A percentile compares a stretch with the other conserved stretches of the same genome.
These are phyloP conservation scores for Euleptes europaea DNA, from an alignment of 2,113 vertebrate genomes.

Conservation along the genomic window DNA sequence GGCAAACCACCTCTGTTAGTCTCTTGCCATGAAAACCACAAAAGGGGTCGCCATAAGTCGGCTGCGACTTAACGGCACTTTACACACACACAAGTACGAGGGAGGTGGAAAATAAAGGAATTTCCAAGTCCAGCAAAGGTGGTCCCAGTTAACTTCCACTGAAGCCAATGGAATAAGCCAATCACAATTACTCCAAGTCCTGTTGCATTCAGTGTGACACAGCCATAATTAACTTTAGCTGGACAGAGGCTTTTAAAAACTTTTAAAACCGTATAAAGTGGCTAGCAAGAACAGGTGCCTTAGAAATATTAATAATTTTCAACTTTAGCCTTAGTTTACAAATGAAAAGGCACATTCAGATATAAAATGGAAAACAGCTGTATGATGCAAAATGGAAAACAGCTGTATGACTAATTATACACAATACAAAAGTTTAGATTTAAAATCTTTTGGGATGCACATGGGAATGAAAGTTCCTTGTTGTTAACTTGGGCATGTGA, in stretches of 20 bases:
- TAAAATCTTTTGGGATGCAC: not conserved
- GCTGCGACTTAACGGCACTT: too few species aligned
- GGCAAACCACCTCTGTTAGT: too few species aligned
- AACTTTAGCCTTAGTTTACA: not conserved
- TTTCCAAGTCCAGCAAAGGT: not conserved
- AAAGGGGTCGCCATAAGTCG: too few species aligned
- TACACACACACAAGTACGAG: too few species aligned
- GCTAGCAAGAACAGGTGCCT: not conserved
- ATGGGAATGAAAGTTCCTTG: too few species aligned
- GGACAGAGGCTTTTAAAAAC: not conserved
- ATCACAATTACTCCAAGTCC: not conserved
- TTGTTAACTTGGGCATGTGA: too few species aligned
- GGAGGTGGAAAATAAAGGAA: slow-evolving; percentile 14
- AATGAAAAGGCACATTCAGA: not conserved
- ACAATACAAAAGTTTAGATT: not conserved
- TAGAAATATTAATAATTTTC: not conserved
- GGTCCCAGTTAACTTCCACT: not conserved
- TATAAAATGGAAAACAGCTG: not conserved
- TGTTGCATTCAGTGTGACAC: not conserved
- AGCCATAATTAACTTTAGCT: not conserved
- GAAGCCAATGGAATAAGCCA: not conserved
- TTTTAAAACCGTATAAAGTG: not conserved
- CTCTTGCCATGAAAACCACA: too few species aligned
- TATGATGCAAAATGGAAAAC: not conserved
- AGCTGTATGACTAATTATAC: not conserved